Conservation (phyloP, 2,113 vertebrate species). For the Protomyctophum bolini region DNA sequence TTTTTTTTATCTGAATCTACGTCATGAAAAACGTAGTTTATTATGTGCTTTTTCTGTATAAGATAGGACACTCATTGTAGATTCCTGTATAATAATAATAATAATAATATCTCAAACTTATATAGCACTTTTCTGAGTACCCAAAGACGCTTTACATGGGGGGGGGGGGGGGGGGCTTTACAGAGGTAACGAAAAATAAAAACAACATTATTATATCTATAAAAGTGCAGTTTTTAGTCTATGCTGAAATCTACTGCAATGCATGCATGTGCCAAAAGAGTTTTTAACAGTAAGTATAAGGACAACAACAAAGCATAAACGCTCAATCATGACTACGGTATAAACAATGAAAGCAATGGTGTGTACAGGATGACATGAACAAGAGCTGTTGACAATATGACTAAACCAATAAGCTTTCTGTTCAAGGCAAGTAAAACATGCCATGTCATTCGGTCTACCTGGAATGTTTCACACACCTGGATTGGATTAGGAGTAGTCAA, state of each 20-base stretch:
- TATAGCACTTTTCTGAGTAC: no score
- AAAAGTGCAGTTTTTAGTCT: slow-evolving; percentile 7
- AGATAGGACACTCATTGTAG: slow-evolving; percentile 1
- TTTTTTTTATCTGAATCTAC: slow-evolving; percentile 29
- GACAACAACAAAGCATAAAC: background rate
- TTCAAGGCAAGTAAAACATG: background rate
- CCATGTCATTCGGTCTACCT: background rate
- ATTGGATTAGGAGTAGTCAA: background rate
- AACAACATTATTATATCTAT: no score
- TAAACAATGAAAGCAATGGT: background rate
- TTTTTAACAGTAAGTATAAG: background rate
- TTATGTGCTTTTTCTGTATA: background rate
- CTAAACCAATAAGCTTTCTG: no score
- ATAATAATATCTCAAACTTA: no score
- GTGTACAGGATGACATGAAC: no score
- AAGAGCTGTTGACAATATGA: background rate
- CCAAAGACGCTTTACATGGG: no score
- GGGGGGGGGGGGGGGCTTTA: no score
- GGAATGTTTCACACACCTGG: background rate
- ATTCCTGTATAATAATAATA: slow-evolving; percentile 10
- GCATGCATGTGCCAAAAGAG: background rate
- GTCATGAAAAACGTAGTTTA: background rate
- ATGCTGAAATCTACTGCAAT: background rate
- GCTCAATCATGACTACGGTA: background rate
- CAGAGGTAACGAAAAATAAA: no score